Conservation (phyloP, 2,888 invertebrate genomes). For the Halictus quadricinctus region DNA sequence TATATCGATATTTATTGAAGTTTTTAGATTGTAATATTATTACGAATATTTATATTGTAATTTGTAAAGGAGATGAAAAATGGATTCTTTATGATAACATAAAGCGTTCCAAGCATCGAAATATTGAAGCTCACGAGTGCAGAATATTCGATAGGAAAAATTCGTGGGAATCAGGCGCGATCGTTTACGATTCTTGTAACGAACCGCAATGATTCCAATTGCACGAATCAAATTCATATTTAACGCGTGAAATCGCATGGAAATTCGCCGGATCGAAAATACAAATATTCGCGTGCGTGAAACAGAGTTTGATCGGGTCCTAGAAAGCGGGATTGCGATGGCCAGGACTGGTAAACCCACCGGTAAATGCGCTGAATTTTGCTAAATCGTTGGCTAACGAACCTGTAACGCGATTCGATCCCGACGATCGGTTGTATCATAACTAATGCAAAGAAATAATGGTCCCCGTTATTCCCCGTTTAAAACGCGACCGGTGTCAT, state of each 20-base stretch:
- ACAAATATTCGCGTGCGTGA: not conserved
- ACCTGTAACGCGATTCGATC: conserved; percentile 19
- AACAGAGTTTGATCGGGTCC: conserved; percentile 27
- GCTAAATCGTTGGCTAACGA: conserved; percentile 47
- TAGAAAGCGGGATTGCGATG: conserved; percentile 15
- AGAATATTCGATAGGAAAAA: not conserved
- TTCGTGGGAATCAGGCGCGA: not conserved
- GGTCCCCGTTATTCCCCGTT: conserved; percentile 37
- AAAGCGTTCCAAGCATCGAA: too few species aligned
- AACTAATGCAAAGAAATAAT: conserved; percentile 54
- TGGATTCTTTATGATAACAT: too few species aligned
- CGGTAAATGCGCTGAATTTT: conserved; percentile 40
- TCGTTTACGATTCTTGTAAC: not conserved
- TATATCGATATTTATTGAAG: too few species aligned
- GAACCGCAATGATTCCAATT: not conserved
- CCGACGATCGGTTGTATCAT: conserved; percentile 16
- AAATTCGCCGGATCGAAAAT: conserved; percentile 21
- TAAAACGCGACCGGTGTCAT: conserved; percentile 32
- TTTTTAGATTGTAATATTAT: too few species aligned
- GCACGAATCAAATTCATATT: not conserved
- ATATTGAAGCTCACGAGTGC: not conserved
- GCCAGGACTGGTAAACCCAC: conserved; percentile 20
- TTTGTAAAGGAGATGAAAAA: too few species aligned
- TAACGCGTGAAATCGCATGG: not conserved
- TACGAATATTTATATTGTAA: too few species aligned